Percentiles rank a stretch among this genome's conserved stretches.
phyloP scores from a whole-genome alignment of 2,888 invertebrate species.

The Acleris cristana region DNA sequence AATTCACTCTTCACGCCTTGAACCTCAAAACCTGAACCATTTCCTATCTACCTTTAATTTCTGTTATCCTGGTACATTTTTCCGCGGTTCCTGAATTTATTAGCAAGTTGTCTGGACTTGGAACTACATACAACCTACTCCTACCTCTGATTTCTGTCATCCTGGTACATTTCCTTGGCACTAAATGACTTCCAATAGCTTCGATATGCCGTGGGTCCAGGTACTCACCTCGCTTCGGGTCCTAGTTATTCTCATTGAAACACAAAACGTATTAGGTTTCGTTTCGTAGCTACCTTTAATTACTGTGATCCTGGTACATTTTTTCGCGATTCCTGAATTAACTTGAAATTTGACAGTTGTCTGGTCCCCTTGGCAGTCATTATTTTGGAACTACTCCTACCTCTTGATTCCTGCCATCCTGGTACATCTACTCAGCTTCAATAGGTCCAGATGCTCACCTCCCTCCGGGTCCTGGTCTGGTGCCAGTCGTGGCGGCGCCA shows the following conservation, averaged over 20 bases:
- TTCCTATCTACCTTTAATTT: not conserved
- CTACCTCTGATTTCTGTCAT: too few species aligned
- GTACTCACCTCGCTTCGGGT: slow-evolving; percentile 50
- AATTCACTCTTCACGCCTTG: too few species aligned
- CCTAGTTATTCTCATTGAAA: slow-evolving; percentile 37
- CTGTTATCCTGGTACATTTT: not conserved
- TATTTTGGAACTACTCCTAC: too few species aligned
- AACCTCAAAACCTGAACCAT: too few species aligned
- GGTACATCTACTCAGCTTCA: not conserved
- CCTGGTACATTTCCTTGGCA: too few species aligned
- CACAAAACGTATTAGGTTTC: too few species aligned
- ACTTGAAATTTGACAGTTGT: too few species aligned
- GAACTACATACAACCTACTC: too few species aligned
- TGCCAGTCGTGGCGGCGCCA: slow-evolving; percentile 63
- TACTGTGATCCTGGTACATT: not conserved
- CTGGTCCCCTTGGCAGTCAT: not conserved
- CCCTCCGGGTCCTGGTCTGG: slow-evolving; percentile 43
- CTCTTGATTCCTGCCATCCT: not conserved
- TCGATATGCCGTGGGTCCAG: not conserved
- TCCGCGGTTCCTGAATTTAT: too few species aligned
- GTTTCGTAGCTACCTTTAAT: not conserved
- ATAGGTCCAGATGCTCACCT: slow-evolving; percentile 48
- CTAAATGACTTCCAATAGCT: too few species aligned
- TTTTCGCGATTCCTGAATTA: too few species aligned
- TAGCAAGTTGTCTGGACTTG: too few species aligned